Conservation (phyloP, 2,113 vertebrate species). For the Thryonomys swinderianus region DNA sequence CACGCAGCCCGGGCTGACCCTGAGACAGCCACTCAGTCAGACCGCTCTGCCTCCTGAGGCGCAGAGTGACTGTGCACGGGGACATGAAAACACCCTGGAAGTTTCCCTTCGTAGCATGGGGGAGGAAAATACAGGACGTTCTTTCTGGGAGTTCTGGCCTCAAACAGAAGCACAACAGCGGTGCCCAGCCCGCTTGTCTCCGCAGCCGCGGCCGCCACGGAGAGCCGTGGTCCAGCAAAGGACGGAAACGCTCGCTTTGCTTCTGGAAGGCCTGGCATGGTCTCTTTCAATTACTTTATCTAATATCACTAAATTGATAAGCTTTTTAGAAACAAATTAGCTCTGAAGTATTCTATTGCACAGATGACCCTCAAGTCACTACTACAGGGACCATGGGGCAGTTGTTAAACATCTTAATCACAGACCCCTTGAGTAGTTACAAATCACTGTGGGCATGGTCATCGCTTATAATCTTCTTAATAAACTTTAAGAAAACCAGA, state of each 20-base stretch:
- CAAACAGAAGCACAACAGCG: neutral
- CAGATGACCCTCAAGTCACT: constrained; percentile 22
- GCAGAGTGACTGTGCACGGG: neutral
- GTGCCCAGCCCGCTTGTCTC: neutral
- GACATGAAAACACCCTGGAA: neutral
- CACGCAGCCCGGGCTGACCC: neutral
- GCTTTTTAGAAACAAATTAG: neutral
- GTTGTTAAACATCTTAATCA: constrained; percentile 52
- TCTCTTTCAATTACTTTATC: neutral
- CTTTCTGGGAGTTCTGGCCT: neutral
- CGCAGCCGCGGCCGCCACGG: too few species aligned
- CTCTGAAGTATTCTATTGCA: neutral
- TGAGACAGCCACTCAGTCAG: neutral
- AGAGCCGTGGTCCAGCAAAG: neutral
- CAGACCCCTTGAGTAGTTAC: constrained; percentile 78
- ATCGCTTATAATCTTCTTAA: constrained; percentile 61
- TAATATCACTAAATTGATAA: neutral
- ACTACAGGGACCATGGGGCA: constrained; percentile 63
- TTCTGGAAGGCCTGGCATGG: neutral
- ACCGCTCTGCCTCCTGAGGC: neutral
- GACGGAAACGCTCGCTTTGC: neutral
- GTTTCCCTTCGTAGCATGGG: neutral
- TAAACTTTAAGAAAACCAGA: constrained; percentile 74
- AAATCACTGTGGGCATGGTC: constrained; percentile 57
- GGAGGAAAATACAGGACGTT: neutral